A percentile compares a stretch with the other conserved stretches of the same genome.
phyloP scores from a whole-genome alignment of 2,888 invertebrate genomes.

The Drosophila nigricruria region DNA sequence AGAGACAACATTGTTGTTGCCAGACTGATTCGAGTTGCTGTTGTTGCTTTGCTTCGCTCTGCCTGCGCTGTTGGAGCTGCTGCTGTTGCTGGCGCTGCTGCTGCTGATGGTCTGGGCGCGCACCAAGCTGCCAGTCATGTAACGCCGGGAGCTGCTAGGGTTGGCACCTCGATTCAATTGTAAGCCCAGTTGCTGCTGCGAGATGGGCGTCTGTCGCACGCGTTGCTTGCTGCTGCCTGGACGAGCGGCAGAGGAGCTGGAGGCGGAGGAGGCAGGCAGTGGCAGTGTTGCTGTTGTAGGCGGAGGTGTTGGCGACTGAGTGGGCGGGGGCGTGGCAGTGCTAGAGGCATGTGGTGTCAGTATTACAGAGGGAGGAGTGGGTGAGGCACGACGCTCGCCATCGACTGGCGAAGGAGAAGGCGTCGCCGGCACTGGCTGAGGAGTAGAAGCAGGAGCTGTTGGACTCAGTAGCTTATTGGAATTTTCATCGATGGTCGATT shows the following conservation, averaged over 20 bases:
- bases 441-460: background rate
- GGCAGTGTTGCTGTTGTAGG: slow-evolving; percentile 49
- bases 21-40: slow-evolving; percentile 25
- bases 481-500: slow-evolving; percentile 57
- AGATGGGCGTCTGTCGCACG: slow-evolving; percentile 60
- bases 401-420: background rate
- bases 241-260: slow-evolving; percentile 51
- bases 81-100: slow-evolving; percentile 62
- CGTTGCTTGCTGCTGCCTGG: slow-evolving; percentile 65
- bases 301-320: slow-evolving; percentile 57
- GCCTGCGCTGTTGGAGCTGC: slow-evolving; percentile 59
- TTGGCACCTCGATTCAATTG: slow-evolving; percentile 62
- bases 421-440: slow-evolving; percentile 2
- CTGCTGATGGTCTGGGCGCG: slow-evolving; percentile 83
- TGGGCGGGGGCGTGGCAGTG: slow-evolving; percentile 33
- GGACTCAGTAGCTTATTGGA: slow-evolving; percentile 52
- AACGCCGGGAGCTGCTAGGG: slow-evolving; percentile 75
- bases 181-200: slow-evolving; percentile 63
- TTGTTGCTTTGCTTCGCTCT: slow-evolving; percentile 40
- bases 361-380: slow-evolving; percentile 62
- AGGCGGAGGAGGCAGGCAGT: slow-evolving; percentile 34
- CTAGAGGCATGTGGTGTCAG: slow-evolving; percentile 62
- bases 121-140: slow-evolving; percentile 83
- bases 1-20: slow-evolving; percentile 55
- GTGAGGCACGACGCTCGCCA: slow-evolving; percentile 18